Percentiles rank a stretch among this genome's conserved stretches.
These are phyloP conservation scores for Plebejus anna DNA, from an alignment of 2,888 invertebrate genomes.

Conservation along the genomic window DNA sequence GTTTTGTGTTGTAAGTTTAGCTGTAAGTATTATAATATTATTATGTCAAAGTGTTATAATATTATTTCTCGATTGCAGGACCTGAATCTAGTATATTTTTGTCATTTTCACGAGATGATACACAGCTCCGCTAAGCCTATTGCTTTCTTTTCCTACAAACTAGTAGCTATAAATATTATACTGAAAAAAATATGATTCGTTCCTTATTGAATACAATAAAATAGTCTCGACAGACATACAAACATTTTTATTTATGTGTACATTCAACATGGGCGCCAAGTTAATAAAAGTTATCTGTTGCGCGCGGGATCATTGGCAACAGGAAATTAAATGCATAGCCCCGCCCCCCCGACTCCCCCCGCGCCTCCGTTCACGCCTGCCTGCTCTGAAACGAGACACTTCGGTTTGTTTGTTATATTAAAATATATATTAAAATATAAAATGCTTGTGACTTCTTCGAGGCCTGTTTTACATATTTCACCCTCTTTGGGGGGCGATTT, in stretches of 20 bases:
- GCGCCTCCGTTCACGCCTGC: slow-evolving; percentile 21
- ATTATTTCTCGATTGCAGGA: too few species aligned
- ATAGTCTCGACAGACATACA: not conserved
- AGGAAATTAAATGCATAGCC: slow-evolving; percentile 26
- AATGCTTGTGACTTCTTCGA: too few species aligned
- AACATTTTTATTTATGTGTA: not conserved
- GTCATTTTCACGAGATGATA: too few species aligned
- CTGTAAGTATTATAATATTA: too few species aligned
- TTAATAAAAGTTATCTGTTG: slow-evolving; percentile 27
- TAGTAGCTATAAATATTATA: not conserved
- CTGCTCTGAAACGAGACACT: slow-evolving; percentile 24
- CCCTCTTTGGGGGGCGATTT: not conserved
- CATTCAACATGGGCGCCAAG: slow-evolving; percentile 1
- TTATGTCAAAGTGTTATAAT: not conserved
- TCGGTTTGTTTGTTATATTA: slow-evolving; percentile 22
- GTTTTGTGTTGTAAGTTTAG: not conserved
- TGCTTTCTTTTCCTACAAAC: not conserved
- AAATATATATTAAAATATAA: not conserved
- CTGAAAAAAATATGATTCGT: not conserved
- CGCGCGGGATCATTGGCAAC: slow-evolving; percentile 28
- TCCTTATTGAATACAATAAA: not conserved
- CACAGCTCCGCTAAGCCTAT: too few species aligned
- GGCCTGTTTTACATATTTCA: not conserved
- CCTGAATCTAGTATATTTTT: too few species aligned
- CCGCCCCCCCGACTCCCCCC: not conserved